Conservation (phyloP, 2,113 vertebrate species). For the Oncorhynchus gorbuscha region DNA sequence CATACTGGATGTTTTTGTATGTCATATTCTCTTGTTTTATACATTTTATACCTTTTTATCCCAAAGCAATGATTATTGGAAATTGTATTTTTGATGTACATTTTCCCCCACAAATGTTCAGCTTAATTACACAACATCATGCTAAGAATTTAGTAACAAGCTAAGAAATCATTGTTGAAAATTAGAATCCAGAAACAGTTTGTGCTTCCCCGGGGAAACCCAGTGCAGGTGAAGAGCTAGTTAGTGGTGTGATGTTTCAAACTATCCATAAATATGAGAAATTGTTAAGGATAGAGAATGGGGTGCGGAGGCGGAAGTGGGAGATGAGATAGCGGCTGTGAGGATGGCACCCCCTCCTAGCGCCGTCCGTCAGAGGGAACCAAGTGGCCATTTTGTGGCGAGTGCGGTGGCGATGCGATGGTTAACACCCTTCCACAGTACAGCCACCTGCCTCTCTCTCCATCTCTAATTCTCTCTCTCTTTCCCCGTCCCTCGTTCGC, state of each 20-base stretch:
- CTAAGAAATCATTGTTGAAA: slow-evolving; percentile 9
- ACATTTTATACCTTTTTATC: background rate
- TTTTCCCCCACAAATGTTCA: background rate
- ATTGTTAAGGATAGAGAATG: slow-evolving; percentile 60
- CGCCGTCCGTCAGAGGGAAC: slow-evolving; percentile 61
- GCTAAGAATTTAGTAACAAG: background rate
- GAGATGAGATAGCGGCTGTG: slow-evolving; percentile 56
- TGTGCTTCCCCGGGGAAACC: slow-evolving; percentile 29
- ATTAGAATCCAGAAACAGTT: slow-evolving; percentile 35
- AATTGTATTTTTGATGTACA: background rate
- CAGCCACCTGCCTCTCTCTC: slow-evolving; percentile 53
- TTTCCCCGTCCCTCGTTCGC: slow-evolving; percentile 56
- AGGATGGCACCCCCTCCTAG: slow-evolving; percentile 42
- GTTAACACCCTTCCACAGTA: slow-evolving; percentile 82
- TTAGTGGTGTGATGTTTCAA: slow-evolving; percentile 43
- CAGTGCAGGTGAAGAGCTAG: slow-evolving; percentile 41
- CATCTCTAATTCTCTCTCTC: slow-evolving; percentile 42
- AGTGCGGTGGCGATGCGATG: slow-evolving; percentile 78
- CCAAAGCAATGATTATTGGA: too few relatives aligned
- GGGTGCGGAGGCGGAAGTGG: slow-evolving; percentile 50
- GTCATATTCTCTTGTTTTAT: slow-evolving; percentile 21
- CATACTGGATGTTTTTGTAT: slow-evolving; percentile 18
- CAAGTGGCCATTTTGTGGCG: slow-evolving; percentile 74
- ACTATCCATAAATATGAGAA: slow-evolving; percentile 57
- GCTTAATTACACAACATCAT: background rate